These are phyloP conservation scores for Tragulus kanchil DNA, from an alignment of 2,113 vertebrate genomes.

Conservation along the genomic window DNA sequence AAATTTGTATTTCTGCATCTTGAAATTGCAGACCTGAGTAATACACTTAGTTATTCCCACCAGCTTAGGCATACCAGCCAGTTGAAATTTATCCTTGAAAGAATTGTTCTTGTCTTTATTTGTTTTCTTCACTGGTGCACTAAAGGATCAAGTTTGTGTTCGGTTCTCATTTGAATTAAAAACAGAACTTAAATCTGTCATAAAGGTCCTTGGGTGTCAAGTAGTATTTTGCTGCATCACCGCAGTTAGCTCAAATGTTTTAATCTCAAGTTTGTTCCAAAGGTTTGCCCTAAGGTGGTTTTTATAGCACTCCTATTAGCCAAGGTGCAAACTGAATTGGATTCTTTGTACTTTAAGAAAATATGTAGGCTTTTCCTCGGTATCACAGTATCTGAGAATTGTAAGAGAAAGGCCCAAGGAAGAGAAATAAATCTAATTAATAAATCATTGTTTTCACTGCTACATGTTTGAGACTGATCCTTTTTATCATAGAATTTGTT, in stretches of 20 bases:
- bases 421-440: background rate
- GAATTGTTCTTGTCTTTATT: slow-evolving; percentile 10
- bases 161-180: slow-evolving; percentile 47
- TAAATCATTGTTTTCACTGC: background rate
- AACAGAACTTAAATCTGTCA: background rate
- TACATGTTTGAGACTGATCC: background rate
- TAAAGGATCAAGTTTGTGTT: slow-evolving; percentile 7
- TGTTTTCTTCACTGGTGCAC: background rate
- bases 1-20: slow-evolving; percentile 23
- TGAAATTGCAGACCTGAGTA: background rate
- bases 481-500: background rate
- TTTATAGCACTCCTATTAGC: background rate
- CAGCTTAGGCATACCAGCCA: background rate
- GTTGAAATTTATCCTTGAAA: slow-evolving; percentile 6
- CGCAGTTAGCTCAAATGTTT: background rate
- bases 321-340: background rate
- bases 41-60: background rate
- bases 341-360: slow-evolving; percentile 38
- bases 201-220: background rate
- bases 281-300: background rate
- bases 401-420: background rate
- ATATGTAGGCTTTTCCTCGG: background rate
- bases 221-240: background rate
- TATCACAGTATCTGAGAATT: background rate
- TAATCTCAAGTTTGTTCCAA: background rate